phyloP scores from a whole-genome alignment of 2,888 invertebrate genomes.

The Aspidiotus rigidus region DNA sequence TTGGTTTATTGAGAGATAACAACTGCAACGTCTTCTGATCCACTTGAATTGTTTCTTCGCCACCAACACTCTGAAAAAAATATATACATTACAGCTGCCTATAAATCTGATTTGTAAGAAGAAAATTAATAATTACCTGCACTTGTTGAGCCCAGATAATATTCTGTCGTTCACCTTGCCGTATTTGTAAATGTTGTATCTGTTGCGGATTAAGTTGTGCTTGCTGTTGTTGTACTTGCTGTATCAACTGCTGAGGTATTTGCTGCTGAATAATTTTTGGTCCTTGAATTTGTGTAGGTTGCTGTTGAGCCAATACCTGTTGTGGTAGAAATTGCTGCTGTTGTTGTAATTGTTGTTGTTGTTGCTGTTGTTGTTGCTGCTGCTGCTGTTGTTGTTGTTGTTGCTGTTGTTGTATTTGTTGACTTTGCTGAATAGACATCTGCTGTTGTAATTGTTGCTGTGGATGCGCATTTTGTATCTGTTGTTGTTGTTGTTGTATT shows the following conservation, averaged over 20 bases:
- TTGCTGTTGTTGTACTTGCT: constrained; percentile 28
- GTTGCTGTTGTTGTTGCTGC: constrained; percentile 39
- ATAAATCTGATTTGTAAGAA: neutral
- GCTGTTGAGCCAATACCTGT: constrained; percentile 38
- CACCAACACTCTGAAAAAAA: constrained; percentile 27
- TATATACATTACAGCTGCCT: neutral
- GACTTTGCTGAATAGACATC: constrained; percentile 39
- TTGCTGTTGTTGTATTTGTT: constrained; percentile 39
- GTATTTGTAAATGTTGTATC: constrained; percentile 35
- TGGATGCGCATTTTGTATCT: too few relatives aligned
- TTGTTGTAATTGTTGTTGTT: constrained; percentile 40
- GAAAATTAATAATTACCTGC: constrained; percentile 11
- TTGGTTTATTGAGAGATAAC: constrained; percentile 34
- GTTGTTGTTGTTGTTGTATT: constrained; percentile 43
- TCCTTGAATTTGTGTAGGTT: constrained; percentile 35
- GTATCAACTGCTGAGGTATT: constrained; percentile 22
- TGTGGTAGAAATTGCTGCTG: constrained; percentile 41
- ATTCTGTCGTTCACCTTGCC: constrained; percentile 29
- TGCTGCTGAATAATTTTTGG: constrained; percentile 32
- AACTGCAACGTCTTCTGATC: constrained; percentile 70
- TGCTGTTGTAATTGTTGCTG: constrained; percentile 41
- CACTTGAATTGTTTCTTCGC: constrained; percentile 55
- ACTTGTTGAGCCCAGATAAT: constrained; percentile 27
- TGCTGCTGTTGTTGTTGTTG: constrained; percentile 41
- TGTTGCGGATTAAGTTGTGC: constrained; percentile 32